These are phyloP conservation scores for Drosophila gunungcola DNA, from an alignment of 1,140 invertebrate genomes.

Conservation along the genomic window DNA sequence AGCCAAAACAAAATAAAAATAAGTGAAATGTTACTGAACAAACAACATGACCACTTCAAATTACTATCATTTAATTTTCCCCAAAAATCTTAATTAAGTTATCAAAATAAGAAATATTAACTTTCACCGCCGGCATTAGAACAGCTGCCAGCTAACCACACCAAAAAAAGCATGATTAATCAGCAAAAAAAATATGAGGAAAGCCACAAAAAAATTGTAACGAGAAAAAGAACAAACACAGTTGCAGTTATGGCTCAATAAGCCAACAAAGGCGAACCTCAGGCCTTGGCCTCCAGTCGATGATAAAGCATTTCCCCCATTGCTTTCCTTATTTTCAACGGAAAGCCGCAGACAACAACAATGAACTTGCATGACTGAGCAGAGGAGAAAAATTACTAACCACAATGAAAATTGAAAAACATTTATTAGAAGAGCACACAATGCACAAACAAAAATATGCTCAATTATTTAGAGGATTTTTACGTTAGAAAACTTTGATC, in stretches of 20 bases:
- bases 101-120: slow-evolving; percentile 56
- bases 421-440: slow-evolving; percentile 64
- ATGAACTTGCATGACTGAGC: slow-evolving; percentile 54
- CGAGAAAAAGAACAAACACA: slow-evolving; percentile 63
- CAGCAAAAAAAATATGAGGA: slow-evolving; percentile 57
- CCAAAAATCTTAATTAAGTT: slow-evolving; percentile 39
- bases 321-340: slow-evolving; percentile 27
- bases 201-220: slow-evolving; percentile 41
- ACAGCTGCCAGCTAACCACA: slow-evolving; percentile 51
- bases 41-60: slow-evolving; percentile 4
- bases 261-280: slow-evolving; percentile 65
- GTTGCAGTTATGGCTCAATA: slow-evolving; percentile 79
- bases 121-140: slow-evolving; percentile 47
- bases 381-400: slow-evolving; percentile 39
- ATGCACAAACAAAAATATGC: slow-evolving; percentile 18
- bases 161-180: slow-evolving; percentile 64
- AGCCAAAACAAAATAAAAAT: neutral
- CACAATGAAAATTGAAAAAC: slow-evolving; percentile 80
- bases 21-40: neutral
- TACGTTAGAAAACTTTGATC: neutral
- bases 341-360: slow-evolving; percentile 68
- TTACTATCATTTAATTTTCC: slow-evolving; percentile 20
- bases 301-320: slow-evolving; percentile 66
- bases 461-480: neutral
- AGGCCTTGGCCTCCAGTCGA: slow-evolving; percentile 30